A percentile compares a stretch with the other conserved stretches of the same genome.
Conservation (phyloP, 2,797 vertebrate genomes). For the Pangasius krempfi region DNA sequence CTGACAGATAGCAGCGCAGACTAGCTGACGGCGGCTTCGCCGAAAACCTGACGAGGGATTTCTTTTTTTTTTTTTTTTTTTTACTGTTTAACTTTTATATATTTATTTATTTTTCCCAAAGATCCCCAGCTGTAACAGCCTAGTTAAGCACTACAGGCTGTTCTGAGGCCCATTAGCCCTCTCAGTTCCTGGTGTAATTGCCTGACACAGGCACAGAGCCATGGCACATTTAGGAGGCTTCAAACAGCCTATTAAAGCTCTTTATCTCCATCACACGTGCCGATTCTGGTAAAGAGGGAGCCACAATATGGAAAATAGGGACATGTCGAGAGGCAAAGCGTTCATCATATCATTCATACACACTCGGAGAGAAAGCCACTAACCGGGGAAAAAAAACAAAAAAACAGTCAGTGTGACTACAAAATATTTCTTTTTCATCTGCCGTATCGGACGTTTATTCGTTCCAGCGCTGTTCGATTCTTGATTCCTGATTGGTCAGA, state of each 20-base stretch:
- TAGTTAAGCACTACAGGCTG: constrained; percentile 34
- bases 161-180: constrained; percentile 42
- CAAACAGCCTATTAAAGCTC: constrained; percentile 34
- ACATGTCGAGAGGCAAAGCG: background rate
- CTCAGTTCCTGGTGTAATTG: constrained; percentile 29
- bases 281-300: background rate
- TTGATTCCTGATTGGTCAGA: background rate
- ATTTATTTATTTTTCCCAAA: constrained; percentile 54
- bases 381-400: background rate
- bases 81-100: too few relatives aligned
- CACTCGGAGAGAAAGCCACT: background rate
- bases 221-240: constrained; percentile 22
- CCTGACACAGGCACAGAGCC: constrained; percentile 30
- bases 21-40: constrained; percentile 15
- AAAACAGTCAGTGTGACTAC: background rate
- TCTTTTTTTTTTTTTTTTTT: background rate
- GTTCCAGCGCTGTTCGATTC: background rate
- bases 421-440: background rate
- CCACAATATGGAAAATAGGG: background rate
- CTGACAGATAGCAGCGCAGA: constrained; percentile 60
- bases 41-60: constrained; percentile 7
- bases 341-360: background rate
- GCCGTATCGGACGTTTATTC: too few relatives aligned
- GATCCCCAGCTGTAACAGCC: constrained; percentile 52
- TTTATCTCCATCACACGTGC: constrained; percentile 29